Base-by-base conservation (phyloP, 2,113 vertebrate genomes). In the Cygnus atratus region DNA sequence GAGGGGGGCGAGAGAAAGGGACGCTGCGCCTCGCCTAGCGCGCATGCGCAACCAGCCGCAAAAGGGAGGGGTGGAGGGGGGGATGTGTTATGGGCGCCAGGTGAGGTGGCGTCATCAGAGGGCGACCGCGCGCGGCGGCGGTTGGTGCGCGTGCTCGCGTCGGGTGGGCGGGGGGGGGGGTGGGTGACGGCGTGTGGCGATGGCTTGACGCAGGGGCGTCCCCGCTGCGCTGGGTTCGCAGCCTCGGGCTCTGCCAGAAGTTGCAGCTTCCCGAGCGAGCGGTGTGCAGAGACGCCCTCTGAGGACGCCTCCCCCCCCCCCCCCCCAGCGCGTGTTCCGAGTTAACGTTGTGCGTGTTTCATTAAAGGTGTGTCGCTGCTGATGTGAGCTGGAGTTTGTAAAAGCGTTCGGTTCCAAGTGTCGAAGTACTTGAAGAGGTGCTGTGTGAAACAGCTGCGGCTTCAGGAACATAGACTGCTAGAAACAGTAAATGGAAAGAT, bases 261-360 rank as follows among this genome's bases (percentile, higher is more conserved):
- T 16, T 43, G 43, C 43, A 17, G 43, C 6, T 6, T 12, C 10
- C 21, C 3, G 4, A 2, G 5, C 5, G 1, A 4, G 7, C 24
- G 2, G 2, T 2, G 5, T 7, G 1, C 2, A 2, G 26, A 3
- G 13, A 0, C 3, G 3, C 10, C 4, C 2, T 10, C 3, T 10
- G 0, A 2, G 21, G n/a, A 2, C 48, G 1, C 31, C 46, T 10
- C 46, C 20, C 39, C 39, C 37, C 37, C 37, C 9, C 37, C 37
- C 37, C 20, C 20, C 46, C 46, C 19, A 10, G 19, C 19, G 19
- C 10, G 20, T 21, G 46, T 48, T 20, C 46, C 46, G 20, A 48
- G 19, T 9, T 48, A 48, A 48, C 10, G 46, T 5, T 17, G 46
- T 10, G 20, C 4, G 20, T 21, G 10, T 21, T 4, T 5, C 9